Percentiles rank a stretch among this genome's conserved stretches.
Evolutionary conservation across 2,113 vertebrate species (phyloP).

Genomic region (Morone saxatilis): DNA sequence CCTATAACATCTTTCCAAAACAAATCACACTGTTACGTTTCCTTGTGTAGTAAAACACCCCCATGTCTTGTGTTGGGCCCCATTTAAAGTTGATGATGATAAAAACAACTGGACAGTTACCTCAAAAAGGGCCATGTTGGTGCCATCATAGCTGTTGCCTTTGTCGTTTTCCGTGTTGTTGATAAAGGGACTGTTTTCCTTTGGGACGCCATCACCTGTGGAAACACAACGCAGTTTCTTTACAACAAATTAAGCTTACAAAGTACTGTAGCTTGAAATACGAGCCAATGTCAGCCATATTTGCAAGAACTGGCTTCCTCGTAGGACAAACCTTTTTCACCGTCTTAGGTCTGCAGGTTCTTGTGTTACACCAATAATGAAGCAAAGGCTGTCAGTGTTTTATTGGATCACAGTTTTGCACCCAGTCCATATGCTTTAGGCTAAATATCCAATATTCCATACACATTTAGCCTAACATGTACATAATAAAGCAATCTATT

Average conservation of each 20-base stretch:
- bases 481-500: too few species aligned
- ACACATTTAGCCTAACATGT: too few species aligned
- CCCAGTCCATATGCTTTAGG: too few species aligned
- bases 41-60: neutral
- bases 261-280: neutral
- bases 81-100: neutral
- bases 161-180: constrained; percentile 86
- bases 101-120: constrained; percentile 72
- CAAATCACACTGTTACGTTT: neutral
- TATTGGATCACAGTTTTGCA: too few species aligned
- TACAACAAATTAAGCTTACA: neutral
- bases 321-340: neutral
- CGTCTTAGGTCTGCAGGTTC: too few species aligned
- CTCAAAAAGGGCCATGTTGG: constrained; percentile 98
- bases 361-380: too few species aligned
- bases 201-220: constrained; percentile 89
- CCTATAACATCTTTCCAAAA: neutral
- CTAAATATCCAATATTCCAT: too few species aligned
- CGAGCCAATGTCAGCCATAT: neutral
- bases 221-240: constrained; percentile 46
- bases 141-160: constrained; percentile 89
- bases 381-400: too few species aligned
- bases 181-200: constrained; percentile 93
- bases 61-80: neutral
- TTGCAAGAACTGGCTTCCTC: neutral